phyloP scores from a whole-genome alignment of 2,797 vertebrate species.

The Poecile montanus region DNA sequence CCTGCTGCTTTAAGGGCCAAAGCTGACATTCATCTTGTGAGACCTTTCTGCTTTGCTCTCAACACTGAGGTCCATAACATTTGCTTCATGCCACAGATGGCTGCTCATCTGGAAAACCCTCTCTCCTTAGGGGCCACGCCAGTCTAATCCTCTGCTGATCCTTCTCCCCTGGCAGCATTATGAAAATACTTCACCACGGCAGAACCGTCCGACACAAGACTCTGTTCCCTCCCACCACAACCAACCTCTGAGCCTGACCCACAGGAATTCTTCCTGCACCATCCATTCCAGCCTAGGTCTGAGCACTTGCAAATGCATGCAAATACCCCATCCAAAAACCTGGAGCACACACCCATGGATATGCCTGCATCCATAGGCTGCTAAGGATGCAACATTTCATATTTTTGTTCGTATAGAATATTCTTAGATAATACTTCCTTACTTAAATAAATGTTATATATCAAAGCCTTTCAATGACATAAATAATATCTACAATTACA shows the following conservation, averaged over 20 bases:
- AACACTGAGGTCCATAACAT: background rate
- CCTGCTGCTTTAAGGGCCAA: background rate
- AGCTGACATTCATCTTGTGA: background rate
- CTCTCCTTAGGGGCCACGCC: background rate
- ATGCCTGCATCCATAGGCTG: background rate
- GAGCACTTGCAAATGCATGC: background rate
- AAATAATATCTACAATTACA: background rate
- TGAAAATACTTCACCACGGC: background rate
- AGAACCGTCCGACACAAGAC: background rate
- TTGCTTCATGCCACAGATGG: background rate
- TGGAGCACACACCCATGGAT: accelerated
- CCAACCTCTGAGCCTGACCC: background rate
- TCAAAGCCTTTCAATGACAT: background rate
- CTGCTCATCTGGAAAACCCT: background rate
- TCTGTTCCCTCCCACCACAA: background rate
- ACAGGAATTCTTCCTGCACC: background rate
- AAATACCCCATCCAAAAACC: background rate
- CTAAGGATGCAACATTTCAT: background rate
- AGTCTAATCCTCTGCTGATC: constrained; percentile 22
- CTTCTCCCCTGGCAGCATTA: background rate
- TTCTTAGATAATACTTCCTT: background rate
- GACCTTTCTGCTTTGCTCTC: background rate
- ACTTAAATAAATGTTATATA: background rate
- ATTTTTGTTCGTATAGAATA: background rate
- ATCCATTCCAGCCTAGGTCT: background rate